Evolutionary conservation across 1,140 invertebrate species (phyloP).

Genomic region (Cyclina sinensis): DNA sequence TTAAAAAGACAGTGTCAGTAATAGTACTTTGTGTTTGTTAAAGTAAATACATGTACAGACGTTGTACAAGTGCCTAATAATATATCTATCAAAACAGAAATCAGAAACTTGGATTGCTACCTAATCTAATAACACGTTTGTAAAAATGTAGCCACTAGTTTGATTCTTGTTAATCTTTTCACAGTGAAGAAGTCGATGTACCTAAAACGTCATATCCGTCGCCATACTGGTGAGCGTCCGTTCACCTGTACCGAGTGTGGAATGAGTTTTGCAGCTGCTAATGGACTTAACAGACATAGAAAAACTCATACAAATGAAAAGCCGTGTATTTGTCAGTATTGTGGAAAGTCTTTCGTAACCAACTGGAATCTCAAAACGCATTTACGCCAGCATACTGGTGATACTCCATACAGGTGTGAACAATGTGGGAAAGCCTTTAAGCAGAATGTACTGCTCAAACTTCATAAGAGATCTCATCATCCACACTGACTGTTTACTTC

Average conservation of each 20-base stretch:
- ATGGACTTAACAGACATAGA: constrained; percentile 67
- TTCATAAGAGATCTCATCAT: constrained; percentile 61
- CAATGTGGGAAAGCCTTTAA: constrained; percentile 81
- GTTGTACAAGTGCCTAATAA: too few species aligned
- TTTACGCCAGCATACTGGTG: constrained; percentile 73
- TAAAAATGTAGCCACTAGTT: too few species aligned
- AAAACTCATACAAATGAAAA: constrained; percentile 77
- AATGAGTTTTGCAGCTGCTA: constrained; percentile 33
- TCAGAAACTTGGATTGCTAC: too few species aligned
- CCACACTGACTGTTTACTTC: background rate
- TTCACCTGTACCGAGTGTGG: constrained; percentile 50
- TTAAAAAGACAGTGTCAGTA: too few species aligned
- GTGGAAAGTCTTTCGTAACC: constrained; percentile 71
- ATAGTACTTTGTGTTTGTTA: too few species aligned
- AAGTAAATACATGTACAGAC: too few species aligned
- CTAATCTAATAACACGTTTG: too few species aligned
- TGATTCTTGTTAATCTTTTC: too few species aligned
- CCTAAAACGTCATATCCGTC: constrained; percentile 41
- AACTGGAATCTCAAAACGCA: constrained; percentile 71
- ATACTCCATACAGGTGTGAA: constrained; percentile 74
- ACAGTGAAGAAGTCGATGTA: constrained; percentile 46
- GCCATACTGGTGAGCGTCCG: constrained; percentile 44
- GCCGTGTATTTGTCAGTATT: constrained; percentile 74
- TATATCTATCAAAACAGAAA: too few species aligned
- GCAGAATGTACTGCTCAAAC: constrained; percentile 88